Percentiles rank a stretch among this genome's conserved stretches.
phyloP scores from a whole-genome alignment of 1,140 invertebrate species.

The Drosophila sp. region DNA sequence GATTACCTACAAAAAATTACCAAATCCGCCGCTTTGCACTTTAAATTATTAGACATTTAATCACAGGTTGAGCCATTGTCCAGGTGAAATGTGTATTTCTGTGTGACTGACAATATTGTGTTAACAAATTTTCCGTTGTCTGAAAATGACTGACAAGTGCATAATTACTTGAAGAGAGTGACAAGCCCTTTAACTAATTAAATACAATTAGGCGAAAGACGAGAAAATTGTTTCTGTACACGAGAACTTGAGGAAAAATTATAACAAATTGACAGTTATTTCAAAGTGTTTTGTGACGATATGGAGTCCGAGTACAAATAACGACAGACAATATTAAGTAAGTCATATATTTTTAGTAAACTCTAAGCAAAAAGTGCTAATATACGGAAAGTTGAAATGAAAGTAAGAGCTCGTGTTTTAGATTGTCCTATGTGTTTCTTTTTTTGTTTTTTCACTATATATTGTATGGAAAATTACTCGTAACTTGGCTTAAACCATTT shows the following conservation, averaged over 20 bases:
- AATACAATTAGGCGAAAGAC: slow-evolving; percentile 60
- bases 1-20: slow-evolving; percentile 72
- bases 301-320: too few species aligned
- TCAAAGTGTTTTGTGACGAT: too few species aligned
- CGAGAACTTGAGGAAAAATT: slow-evolving; percentile 12
- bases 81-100: slow-evolving; percentile 10
- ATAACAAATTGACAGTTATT: slow-evolving; percentile 2
- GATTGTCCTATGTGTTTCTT: too few species aligned
- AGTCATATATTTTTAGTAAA: too few species aligned
- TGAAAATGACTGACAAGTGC: slow-evolving; percentile 33
- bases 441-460: too few species aligned
- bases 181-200: slow-evolving; percentile 57
- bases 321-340: too few species aligned
- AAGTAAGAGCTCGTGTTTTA: too few species aligned
- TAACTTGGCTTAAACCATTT: too few species aligned
- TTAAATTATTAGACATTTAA: slow-evolving; percentile 66
- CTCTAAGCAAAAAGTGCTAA: too few species aligned
- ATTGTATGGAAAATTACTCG: too few species aligned
- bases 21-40: slow-evolving; percentile 44
- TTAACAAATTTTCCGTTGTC: slow-evolving; percentile 22
- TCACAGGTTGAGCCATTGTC: slow-evolving; percentile 32
- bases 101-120: slow-evolving; percentile 18
- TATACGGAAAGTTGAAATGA: too few species aligned
- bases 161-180: slow-evolving; percentile 44
- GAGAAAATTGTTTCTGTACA: slow-evolving; percentile 46